Base-by-base conservation (phyloP, 1,140 invertebrate species). In the Gonioctena quinquepunctata region DNA sequence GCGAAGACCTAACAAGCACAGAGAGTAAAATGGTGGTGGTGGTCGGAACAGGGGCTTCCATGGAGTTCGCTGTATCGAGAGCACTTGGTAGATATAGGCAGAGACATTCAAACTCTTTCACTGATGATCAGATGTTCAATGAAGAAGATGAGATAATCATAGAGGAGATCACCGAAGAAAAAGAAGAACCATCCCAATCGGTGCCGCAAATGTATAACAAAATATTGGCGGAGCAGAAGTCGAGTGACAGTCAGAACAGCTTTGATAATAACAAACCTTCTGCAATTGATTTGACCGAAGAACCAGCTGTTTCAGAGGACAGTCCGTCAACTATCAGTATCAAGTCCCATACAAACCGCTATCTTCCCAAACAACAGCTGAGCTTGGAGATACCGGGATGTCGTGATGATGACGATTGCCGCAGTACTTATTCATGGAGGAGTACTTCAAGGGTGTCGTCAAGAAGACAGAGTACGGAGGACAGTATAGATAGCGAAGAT, bases 401-500 rank as follows among this genome's bases (percentile, higher is more conserved):
- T 62, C 87, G 90, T 50, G 89, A 90, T 66, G 93, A 95, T 70
- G 94, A 96, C 65, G 94, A 95, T 77, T 94, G 91, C 72, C 87
- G 90, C 67, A 95, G 93, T 80, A 94, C 92, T 2, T 92, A 95
- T 84, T 95, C 93, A 0, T 94, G 91, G 85, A 87, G 94, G 70
- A 95, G 93, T 77, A 91, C 92, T 1, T 95, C 93, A 0, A 85
- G 92, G 72, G 91, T 93, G n/a, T 94, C 93, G 3, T 96, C 94
- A 1, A 87, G 94, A 77, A 85, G 94, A 33, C 94, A 96, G 84
- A 95, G 94, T 80, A 96, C 94, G 0, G 94, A 96, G 84, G 94
- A 96, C 75, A 94, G 93, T 67, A 96, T 96, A 66, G 94, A 96
- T 82, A 94, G 92, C 49, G 94, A 96, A 83, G 94, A 96, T 79